Evolutionary conservation across 2,888 invertebrate species (phyloP), one percentile per base, ranked within the genome.

Genomic region (Aphrophora alni): DNA sequence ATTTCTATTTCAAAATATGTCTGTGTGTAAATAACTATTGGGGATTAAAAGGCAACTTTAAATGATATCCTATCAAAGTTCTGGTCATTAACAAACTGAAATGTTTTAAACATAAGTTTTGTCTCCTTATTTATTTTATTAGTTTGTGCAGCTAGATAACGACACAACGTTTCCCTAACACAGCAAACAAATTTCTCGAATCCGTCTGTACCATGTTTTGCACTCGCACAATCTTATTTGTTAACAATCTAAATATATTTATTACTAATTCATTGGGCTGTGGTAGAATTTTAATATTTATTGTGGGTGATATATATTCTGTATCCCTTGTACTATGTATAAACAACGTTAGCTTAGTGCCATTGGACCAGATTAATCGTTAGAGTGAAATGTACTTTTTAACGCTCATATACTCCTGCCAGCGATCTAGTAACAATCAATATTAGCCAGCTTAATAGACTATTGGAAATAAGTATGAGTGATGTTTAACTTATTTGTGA

Each of bases 201-300:
- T 81, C 81, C 81, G 78, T 81, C 81, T 81, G 75, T 78, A 77
- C 75, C 51, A 71, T 82, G 68, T 84, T 77, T 84, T 82, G 82
- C 83, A 84, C 84, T 83, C 84, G 84, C 85, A 84, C 85, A 84
- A 84, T 85, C 84, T 84, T 78, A 81, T 78, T 81, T 77, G 74
- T 68, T 77, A 51, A 78, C 44, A 69, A 75, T 81, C 82, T 80
- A 78, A 80, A 82, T 81, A 81, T 83, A 83, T 82, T 82, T 81
- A 82, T 82, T 83, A 85, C 84, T 85, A 85, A 84, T 84, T 85
- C 80, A 85, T 84, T 83, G 85, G 85, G 85, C 85, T 85, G 85
- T 85, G 85, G 85, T 85, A 85, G 85, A 84, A 83, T 83, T 84
- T 84, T 85, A 85, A 85, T 84, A 84, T 83, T 83, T 84, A 84